phyloP scores from a whole-genome alignment of 2,113 vertebrate genomes.

The Hyperopisus bebe region DNA sequence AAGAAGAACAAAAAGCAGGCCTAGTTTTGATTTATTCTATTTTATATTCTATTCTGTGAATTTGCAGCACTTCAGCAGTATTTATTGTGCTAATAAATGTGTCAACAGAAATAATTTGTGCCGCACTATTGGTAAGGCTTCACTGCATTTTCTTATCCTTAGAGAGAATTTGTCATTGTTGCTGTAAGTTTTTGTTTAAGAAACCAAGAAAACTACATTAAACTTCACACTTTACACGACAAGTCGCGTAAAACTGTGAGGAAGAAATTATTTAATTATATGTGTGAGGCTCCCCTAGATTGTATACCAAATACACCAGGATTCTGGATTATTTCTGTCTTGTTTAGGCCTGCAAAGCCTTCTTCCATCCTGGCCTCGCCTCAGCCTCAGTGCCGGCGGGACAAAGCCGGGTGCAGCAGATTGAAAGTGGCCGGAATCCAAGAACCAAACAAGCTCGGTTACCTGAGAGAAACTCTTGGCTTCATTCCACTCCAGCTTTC shows the following conservation, averaged over 20 bases:
- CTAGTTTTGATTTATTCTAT: background rate
- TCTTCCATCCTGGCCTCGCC: background rate
- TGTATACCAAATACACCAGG: background rate
- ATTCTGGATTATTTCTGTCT: background rate
- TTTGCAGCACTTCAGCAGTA: background rate
- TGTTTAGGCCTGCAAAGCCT: background rate
- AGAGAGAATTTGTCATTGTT: background rate
- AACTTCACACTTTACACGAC: background rate
- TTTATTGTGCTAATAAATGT: background rate
- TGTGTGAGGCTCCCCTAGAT: background rate
- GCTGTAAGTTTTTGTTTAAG: background rate
- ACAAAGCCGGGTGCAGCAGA: background rate
- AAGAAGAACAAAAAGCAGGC: background rate
- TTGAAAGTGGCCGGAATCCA: background rate
- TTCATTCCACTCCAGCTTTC: background rate
- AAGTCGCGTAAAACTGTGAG: background rate
- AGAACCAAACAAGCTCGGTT: background rate
- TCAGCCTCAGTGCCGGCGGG: background rate
- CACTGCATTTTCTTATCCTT: background rate
- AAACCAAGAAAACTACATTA: background rate
- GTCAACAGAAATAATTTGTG: background rate
- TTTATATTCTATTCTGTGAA: background rate
- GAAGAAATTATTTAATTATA: background rate
- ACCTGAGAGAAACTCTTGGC: background rate
- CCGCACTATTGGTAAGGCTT: background rate